Percentiles rank a stretch among this genome's conserved stretches.
phyloP scores from a whole-genome alignment of 2,888 invertebrate genomes.

The Ptychoptera albimana region DNA sequence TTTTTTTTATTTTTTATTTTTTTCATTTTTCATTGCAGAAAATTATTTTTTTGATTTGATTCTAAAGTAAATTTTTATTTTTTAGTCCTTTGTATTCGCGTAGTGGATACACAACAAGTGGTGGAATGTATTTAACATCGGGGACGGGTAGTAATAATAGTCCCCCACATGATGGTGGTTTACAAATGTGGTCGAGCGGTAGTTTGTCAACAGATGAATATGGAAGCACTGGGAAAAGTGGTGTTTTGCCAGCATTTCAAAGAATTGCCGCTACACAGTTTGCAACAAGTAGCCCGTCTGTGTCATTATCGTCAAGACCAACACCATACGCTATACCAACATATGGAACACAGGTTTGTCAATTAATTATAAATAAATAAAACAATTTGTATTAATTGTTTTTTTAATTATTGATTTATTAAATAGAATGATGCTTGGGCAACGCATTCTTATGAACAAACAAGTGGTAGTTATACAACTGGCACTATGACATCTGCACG shows the following conservation, averaged over 20 bases:
- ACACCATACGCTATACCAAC: conserved; percentile 22
- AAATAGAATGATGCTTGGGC: conserved; percentile 1
- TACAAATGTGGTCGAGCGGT: conserved; percentile 15
- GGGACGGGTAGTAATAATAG: conserved; percentile 9
- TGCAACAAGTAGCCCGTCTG: conserved; percentile 15
- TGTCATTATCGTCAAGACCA: conserved; percentile 11
- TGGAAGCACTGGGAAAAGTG: conserved; percentile 19
- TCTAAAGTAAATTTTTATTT: not conserved
- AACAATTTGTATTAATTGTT: too few relatives aligned
- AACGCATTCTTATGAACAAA: not conserved
- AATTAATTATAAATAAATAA: not conserved
- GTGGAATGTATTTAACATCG: conserved; percentile 20
- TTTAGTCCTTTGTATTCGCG: conserved; percentile 26
- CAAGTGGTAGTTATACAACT: too few relatives aligned
- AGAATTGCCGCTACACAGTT: conserved; percentile 10
- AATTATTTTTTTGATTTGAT: not conserved
- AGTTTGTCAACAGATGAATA: conserved; percentile 4
- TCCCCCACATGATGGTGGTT: conserved; percentile 15
- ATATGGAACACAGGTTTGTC: conserved; percentile 25
- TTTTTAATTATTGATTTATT: not conserved
- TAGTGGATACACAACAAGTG: conserved; percentile 22
- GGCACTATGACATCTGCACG: too few relatives aligned
- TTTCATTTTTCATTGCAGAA: not conserved
- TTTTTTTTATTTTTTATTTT: conserved; percentile 1
- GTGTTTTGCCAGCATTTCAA: conserved; percentile 26